Conservation (phyloP, 2,113 vertebrate species). For the Scalopus aquaticus region DNA sequence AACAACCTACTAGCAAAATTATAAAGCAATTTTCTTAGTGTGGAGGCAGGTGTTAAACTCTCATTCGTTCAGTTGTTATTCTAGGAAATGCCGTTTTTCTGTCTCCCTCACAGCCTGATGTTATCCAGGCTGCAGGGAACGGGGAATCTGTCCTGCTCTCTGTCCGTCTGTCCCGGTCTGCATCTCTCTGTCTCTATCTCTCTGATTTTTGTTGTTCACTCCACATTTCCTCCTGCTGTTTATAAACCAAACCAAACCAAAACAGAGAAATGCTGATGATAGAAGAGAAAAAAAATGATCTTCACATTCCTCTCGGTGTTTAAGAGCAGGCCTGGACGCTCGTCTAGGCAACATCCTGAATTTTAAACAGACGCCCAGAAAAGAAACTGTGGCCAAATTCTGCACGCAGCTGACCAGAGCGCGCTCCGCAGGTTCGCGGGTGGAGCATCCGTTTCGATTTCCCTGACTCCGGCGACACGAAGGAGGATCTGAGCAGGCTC, state of each 20-base stretch:
- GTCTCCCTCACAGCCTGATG: fast-evolving
- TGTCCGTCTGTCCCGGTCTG: not conserved
- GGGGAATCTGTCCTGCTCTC: not conserved
- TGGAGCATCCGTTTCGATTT: not conserved
- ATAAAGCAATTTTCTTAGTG: not conserved
- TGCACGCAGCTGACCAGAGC: not conserved
- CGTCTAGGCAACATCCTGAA: not conserved
- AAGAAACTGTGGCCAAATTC: not conserved
- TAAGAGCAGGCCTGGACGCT: not conserved
- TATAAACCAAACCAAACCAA: not conserved
- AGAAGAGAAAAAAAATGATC: not conserved
- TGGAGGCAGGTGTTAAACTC: not conserved
- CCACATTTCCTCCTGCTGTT: not conserved
- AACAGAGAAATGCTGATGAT: not conserved
- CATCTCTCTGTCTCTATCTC: not conserved
- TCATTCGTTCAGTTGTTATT: not conserved
- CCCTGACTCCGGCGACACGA: not conserved
- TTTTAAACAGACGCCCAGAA: not conserved
- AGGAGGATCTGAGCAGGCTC: not conserved
- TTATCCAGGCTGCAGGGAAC: too few species aligned
- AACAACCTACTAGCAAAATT: not conserved
- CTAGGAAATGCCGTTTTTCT: not conserved
- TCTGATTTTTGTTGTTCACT: not conserved
- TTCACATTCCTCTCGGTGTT: not conserved
- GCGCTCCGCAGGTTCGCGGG: fast-evolving